Evolutionary conservation across 1,140 invertebrate species (phyloP).

Genomic region (Polypedilum pembai): DNA sequence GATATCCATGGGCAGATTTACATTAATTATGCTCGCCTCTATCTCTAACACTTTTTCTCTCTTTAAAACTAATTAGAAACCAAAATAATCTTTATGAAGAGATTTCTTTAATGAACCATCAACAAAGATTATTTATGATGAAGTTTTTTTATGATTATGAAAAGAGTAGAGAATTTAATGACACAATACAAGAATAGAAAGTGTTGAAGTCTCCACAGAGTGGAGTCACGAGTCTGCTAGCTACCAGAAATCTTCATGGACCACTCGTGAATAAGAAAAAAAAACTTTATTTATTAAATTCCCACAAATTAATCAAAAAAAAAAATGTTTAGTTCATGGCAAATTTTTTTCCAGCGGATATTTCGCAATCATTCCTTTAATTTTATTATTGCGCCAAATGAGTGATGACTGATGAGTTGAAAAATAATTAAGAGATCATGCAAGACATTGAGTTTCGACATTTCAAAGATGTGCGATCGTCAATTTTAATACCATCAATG

Average conservation of each 20-base stretch:
- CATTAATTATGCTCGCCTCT: background rate
- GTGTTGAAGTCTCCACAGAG: background rate
- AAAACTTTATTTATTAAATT: background rate
- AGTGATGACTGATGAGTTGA: no score
- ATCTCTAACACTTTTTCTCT: no score
- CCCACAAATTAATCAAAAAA: slow-evolving; percentile 15
- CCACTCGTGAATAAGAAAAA: background rate
- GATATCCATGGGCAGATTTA: background rate
- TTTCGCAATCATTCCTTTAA: no score
- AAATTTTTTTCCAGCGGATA: background rate
- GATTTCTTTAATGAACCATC: slow-evolving; percentile 10
- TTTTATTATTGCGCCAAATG: no score
- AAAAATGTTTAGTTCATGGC: background rate
- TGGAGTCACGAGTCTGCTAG: background rate
- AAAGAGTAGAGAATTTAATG: no score
- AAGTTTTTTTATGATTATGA: no score
- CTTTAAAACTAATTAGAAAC: slow-evolving; percentile 1
- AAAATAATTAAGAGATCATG: no score
- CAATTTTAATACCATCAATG: no score
- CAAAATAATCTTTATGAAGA: background rate
- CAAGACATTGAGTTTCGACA: no score
- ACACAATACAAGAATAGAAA: no score
- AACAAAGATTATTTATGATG: background rate
- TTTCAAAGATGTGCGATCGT: no score
- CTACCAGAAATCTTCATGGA: background rate